Evolutionary conservation across 2,888 invertebrate species (phyloP).

Genomic region (Lasioglossum leucozonium): DNA sequence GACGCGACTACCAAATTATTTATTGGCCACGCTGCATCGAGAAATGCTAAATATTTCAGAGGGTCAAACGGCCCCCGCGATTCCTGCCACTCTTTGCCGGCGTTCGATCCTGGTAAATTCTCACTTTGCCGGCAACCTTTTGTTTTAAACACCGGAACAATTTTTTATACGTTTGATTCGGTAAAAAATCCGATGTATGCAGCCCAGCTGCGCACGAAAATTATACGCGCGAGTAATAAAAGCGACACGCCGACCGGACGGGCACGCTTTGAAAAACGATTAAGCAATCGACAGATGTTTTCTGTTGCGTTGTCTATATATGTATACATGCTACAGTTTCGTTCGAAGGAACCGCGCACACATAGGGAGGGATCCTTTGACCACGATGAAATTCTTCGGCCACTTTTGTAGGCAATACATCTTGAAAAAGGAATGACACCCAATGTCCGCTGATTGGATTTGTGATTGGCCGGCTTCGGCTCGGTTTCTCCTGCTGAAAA

Average conservation of each 20-base stretch:
- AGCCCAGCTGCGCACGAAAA: conserved; percentile 17
- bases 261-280: conserved; percentile 39
- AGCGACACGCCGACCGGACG: neutral
- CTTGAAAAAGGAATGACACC: conserved; percentile 32
- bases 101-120: neutral
- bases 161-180: neutral
- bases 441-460: conserved; percentile 50
- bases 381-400: conserved; percentile 41
- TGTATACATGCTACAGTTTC: too few relatives aligned
- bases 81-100: neutral
- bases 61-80: conserved; percentile 26
- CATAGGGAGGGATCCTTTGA: conserved; percentile 46
- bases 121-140: neutral
- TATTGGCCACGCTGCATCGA: conserved; percentile 47
- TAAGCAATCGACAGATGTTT: conserved; percentile 34
- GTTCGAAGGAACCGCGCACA: neutral
- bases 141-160: neutral
- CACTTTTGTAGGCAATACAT: conserved; percentile 25
- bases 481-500: conserved; percentile 10
- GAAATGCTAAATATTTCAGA: conserved; percentile 54
- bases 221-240: conserved; percentile 34
- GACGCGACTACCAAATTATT: conserved; percentile 58
- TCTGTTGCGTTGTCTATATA: neutral
- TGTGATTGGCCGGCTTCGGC: conserved; percentile 26
- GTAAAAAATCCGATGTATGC: neutral